phyloP scores from a whole-genome alignment of 2,797 vertebrate genomes.

The Tamandua tetradactyla region DNA sequence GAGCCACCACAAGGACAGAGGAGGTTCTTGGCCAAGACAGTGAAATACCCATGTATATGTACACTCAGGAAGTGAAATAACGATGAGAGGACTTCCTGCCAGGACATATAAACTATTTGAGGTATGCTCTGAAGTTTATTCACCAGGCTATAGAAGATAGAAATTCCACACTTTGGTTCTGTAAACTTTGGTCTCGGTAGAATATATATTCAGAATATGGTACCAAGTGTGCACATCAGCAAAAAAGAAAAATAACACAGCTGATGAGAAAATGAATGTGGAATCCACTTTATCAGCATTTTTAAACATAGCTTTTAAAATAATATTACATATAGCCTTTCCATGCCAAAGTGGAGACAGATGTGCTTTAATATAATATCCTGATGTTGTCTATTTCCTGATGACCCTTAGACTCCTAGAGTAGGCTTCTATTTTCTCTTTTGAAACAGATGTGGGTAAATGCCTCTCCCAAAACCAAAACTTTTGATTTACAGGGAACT shows the following conservation, averaged over 20 bases:
- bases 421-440: constrained; percentile 32
- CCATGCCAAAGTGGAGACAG: constrained; percentile 83
- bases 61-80: not conserved
- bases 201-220: constrained; percentile 25
- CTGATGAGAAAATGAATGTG: constrained; percentile 53
- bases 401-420: constrained; percentile 79
- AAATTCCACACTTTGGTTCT: constrained; percentile 13
- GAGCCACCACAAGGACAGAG: not conserved
- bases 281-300: constrained; percentile 86
- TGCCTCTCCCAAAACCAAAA: constrained; percentile 48
- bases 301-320: constrained; percentile 85
- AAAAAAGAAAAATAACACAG: constrained; percentile 67
- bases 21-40: not conserved
- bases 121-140: not conserved
- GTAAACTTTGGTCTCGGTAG: constrained; percentile 21
- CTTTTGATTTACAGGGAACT: not conserved
- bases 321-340: constrained; percentile 84
- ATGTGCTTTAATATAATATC: constrained; percentile 84
- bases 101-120: not conserved
- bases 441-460: constrained; percentile 66
- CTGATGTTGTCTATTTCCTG: constrained; percentile 81
- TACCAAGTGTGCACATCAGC: constrained; percentile 60
- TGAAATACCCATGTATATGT: not conserved
- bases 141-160: constrained; percentile 13
- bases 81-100: not conserved